Conservation (phyloP, 1,140 invertebrate species). For the Acromyrmex echinatior region DNA sequence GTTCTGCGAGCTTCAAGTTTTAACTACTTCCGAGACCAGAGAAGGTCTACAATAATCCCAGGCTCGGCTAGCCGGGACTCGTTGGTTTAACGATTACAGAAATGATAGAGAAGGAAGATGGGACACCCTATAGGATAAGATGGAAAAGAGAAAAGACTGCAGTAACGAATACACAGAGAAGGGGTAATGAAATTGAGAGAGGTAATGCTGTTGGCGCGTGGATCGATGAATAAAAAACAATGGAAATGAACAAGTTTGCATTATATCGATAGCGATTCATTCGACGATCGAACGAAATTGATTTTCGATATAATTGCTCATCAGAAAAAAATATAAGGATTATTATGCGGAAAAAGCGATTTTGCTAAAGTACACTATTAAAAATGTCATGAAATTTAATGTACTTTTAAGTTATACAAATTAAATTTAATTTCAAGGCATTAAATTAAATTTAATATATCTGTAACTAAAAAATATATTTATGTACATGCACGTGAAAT, state of each 20-base stretch:
- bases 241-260: constrained; percentile 53
- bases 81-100: constrained; percentile 64
- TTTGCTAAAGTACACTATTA: too few species aligned
- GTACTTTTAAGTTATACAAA: too few species aligned
- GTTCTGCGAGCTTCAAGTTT: constrained; percentile 70
- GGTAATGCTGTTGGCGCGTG: constrained; percentile 33
- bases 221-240: constrained; percentile 31
- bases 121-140: constrained; percentile 23
- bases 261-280: background rate
- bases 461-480: too few species aligned
- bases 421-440: too few species aligned
- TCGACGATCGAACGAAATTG: background rate
- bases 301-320: constrained; percentile 9
- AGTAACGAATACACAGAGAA: constrained; percentile 31
- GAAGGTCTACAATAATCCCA: constrained; percentile 72
- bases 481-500: too few species aligned
- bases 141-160: background rate
- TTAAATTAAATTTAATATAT: too few species aligned
- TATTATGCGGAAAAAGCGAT: background rate
- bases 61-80: constrained; percentile 25
- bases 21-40: constrained; percentile 77
- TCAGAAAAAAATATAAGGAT: background rate
- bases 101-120: constrained; percentile 20
- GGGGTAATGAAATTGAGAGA: constrained; percentile 37
- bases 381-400: too few species aligned